Percentiles rank a stretch among this genome's conserved stretches.
Conservation (phyloP, 2,113 vertebrate species). For the Sinocyclocheilus grahami region DNA sequence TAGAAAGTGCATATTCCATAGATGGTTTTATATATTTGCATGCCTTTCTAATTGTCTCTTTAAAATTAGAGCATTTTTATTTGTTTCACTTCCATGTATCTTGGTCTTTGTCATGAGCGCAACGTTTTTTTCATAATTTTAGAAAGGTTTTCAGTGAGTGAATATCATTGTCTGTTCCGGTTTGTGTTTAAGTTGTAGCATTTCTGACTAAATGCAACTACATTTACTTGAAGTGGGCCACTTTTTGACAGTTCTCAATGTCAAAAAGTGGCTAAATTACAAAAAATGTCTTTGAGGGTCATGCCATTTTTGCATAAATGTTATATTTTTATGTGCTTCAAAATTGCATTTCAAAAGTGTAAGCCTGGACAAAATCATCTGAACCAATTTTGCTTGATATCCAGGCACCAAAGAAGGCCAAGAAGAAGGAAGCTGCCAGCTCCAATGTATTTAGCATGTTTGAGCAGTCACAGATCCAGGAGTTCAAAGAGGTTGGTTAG, state of each 20-base stretch:
- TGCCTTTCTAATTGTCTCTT: too few species aligned
- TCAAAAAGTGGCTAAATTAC: neutral
- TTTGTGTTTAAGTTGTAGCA: neutral
- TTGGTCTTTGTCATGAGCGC: too few species aligned
- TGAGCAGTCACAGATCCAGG: constrained; percentile 91
- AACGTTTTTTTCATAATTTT: neutral
- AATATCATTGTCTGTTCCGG: neutral
- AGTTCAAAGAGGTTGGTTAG: constrained; percentile 86
- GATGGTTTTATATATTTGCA: neutral
- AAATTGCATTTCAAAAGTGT: neutral
- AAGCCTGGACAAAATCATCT: neutral
- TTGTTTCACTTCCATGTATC: too few species aligned
- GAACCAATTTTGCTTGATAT: neutral
- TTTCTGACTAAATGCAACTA: neutral
- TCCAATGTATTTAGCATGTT: constrained; percentile 94
- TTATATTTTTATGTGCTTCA: neutral
- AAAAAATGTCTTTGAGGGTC: neutral
- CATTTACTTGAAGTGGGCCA: neutral
- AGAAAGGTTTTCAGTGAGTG: neutral
- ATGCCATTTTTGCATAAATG: neutral
- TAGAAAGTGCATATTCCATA: neutral
- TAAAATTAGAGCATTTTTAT: too few species aligned
- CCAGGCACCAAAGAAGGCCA: constrained; percentile 86
- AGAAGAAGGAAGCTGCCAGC: constrained; percentile 81
- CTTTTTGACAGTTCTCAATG: neutral